Evolutionary conservation across 2,797 vertebrate genomes (phyloP), one percentile per base, ranked within the genome.

Genomic region (Anguilla anguilla): DNA sequence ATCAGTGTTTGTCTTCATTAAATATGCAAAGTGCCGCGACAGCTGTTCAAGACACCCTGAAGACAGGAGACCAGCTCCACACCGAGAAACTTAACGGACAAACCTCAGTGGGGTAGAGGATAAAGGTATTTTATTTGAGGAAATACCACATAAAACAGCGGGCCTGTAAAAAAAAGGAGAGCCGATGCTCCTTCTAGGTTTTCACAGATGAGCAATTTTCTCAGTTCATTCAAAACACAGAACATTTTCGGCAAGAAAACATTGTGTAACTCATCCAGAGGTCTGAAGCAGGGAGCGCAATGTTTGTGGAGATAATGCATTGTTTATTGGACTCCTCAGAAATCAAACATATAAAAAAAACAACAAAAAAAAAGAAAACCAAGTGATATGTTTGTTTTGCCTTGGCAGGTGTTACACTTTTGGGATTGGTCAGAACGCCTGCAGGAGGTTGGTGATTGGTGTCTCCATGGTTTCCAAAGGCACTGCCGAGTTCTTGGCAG

Each of bases 321-420:
- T 43, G 49, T 49, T 57, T 39, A 53, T 39, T 55, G 49, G 28
- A 35, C 22, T 87, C 17, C 11, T 74, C 22, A 55, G 64, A 17
- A 49, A 87, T 31, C 28, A n/a, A 43, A 87, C 46, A 51, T 0
- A 5, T 55, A n/a, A 67, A 13, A 25, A 7, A 6, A 5, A 77
- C 51, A 53, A n/a, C n/a, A n/a, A n/a, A 46, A 69, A 13, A 15
- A 4, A 5, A 77, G 35, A 39, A 5, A 31, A 28, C 11, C 6
- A 19, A 28, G 53, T 28, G 28, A 84, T 31, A 88, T 89, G 82
- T 88, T 53, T 91, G 46, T 89, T 35, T 88, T 77, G 83, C 53
- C 74, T 7, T 82, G 79, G 84, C 94, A 99, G 98, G 94, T 99
- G 98, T 93, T 98, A 97, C 84, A 97, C 96, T 13, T 98, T 99